Base-by-base conservation (phyloP, 2,113 vertebrate genomes). In the Columba janthina region DNA sequence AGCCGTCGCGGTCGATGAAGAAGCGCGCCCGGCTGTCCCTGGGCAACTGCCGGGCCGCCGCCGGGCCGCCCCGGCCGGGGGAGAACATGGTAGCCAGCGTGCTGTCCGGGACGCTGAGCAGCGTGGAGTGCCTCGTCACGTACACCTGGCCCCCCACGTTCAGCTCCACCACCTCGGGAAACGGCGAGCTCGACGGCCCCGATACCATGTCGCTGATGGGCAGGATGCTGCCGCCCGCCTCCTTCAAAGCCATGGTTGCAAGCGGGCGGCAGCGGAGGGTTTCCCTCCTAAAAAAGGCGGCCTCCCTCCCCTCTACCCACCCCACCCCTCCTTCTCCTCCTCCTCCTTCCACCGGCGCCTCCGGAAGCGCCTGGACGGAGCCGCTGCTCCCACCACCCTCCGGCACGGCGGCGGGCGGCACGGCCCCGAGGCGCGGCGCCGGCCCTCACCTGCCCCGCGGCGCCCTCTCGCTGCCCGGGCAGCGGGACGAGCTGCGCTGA, bases 91-190 rank as follows among this genome's bases (percentile, higher is more conserved):
- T 97, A 75, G 98, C 98, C 90, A 99, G 92, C 42, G 97, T 98
- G 96, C 98, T 99, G 93, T 99, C 99, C 67, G 99, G 98, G 74
- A 99, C 96, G 90, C 98, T 99, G 90, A 98, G 98, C 96, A 99
- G 96, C 38, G 98, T 99, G 77, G 98, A 98, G 95, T 98, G 98
- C 95, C 98, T 98, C 94, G 99, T 99, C 96, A 99, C 98, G 71
- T 99, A 99, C 71, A 99, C 99, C 97, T 99, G 99, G 34, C 99
- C 99, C 17, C 99, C 99, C 78, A 99, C 99, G 56, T 99, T 99
- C 94, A 99, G 98, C 97, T 99, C 99, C 96, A 99, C 98, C 89
- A 99, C 98, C 96, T 99, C 99, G 46, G 98, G 98, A 96, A 98
- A 99, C 38, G 98, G 97, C 53, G 97, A 92, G 90, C 95, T 91